Base-by-base conservation (phyloP, 1,140 invertebrate genomes). In the Drosophila ananassae region DNA sequence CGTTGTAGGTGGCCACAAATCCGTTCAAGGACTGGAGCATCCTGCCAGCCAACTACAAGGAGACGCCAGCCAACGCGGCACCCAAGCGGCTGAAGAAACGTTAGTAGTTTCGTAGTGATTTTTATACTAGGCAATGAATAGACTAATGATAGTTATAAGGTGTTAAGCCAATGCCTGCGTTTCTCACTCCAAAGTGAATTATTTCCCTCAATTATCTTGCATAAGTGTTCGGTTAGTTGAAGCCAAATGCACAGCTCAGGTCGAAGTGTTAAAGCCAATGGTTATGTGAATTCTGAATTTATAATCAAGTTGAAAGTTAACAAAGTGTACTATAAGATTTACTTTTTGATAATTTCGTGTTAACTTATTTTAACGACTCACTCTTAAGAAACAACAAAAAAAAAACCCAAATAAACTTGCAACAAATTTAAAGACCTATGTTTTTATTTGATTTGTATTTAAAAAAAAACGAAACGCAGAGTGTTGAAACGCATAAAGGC, bases 21-120 rank as follows among this genome's bases (percentile, higher is more conserved):
- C 96, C 96, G 0, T 97, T 97, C 80, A 94, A 95, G 73, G 94
- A 96, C 85, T 97, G 96, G 96, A 94, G 94, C 24, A 95, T 95
- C 72, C 91, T 94, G 4, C 93, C 78, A 22, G 72, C 87, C 4
- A 90, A 83, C 66, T 75, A 79, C 63, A 76, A 91, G 77, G 78
- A 85, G 59, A 91, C 79, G 32, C 91, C 78, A 61, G 91, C 72
- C 66, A 92, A 82, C 68, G 77, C 80, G 10, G 79, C 85, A 5
- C 90, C 90, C n/a, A 91, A 91, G 52, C 80, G 90, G 32, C 78
- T 91, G 17, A 91, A 91, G 84, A 91, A 91, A 91, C 90, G 90
- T 91, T 90, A 91, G 90, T 91, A 91, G 62, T 74, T 50, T 74
- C 69, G 76, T 56, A 39, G 44, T 56, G 47, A 30, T 61, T 71